Base-by-base conservation (phyloP, 2,113 vertebrate species). In the Megaceryle maxima region DNA sequence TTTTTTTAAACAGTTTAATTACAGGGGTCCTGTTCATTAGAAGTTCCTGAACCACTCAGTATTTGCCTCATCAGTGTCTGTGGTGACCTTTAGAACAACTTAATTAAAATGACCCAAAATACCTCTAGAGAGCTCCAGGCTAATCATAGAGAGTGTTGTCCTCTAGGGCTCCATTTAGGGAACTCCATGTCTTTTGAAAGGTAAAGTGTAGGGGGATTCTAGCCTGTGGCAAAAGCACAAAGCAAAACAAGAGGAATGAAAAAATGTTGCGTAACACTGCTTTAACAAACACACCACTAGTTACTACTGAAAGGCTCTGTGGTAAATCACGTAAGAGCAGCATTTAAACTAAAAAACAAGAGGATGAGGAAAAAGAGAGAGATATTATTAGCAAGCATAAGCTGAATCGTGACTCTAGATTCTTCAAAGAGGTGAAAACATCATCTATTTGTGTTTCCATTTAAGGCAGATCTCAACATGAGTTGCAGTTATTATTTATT, bases 371-470 rank as follows among this genome's bases (percentile, higher is more conserved):
- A 87, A 94, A 95, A 29, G 11, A 60, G 69, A 39, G 55, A 75
- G 74, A 33, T 88, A 66, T 69, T 96, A 77, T 94, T 94, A 95
- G 73, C 62, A 94, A 90, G 77, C 43, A 56, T 83, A 87, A 94
- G 74, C 88, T 84, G 94, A 95, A 90, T 93, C 73, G 46, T 85
- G n/a, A 64, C 46, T 91, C n/a, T 86, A 63, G 92, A 53, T 77
- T 95, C 90, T 90, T 48, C 67, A 90, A 87, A 90, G 51, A 80
- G 50, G 41, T 72, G 80, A 87, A 92, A 96, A 87, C 74, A 81
- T 57, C 33, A 69, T 92, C 68, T 88, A 77, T 82, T 91, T 90
- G 59, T 96, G 87, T 85, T 87, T 79, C 29, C 44, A 66, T 50
- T 90, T 90, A 64, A 95, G 46, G 44, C 56, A 70, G 66, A 62